Base-by-base conservation (phyloP, 2,888 invertebrate species). In the Shargacucullia verbasci region DNA sequence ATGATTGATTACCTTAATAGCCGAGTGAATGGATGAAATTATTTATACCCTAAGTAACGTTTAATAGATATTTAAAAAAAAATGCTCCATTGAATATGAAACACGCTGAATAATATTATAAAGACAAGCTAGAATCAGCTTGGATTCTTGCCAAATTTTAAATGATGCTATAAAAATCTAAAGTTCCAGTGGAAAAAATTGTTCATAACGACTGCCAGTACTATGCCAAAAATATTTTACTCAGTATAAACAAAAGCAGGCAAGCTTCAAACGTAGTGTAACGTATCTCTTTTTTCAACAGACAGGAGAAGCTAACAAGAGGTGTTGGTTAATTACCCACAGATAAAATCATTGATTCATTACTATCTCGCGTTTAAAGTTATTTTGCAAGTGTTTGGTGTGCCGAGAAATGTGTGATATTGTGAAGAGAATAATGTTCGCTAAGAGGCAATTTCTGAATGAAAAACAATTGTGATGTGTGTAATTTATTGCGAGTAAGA, bases 131-230 rank as follows among this genome's bases (percentile, higher is more conserved):
- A 80, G 73, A 84, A 78, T 86, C 73, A 78, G 68, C 78, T 87
- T 91, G 93, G 92, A 87, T 60, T 12, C n/a, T 34, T 66, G 89
- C 92, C 92, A 92, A 77, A 76, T 83, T 82, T 84, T 79, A 82
- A 87, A 90, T 85, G 88, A 86, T 85, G 86, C 85, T 84, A 90
- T 92, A 90, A 92, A 92, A 90, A 87, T 84, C 80, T 80, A 79
- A 87, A 89, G 83, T 86, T 90, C 84, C 88, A 88, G 85, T 69
- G 82, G 79, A 81, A 87, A 86, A 87, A 87, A 88, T 81, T 82
- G 79, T 80, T 83, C 71, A 72, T 81, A 81, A 79, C 76, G 78
- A 79, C 74, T 69, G 70, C 70, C 80, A 81, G 78, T 76, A 76
- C 78, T 81, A 83, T 82, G 83, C 87, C 83, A 86, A 87, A 88